These are phyloP conservation scores for Drosophila sp. DNA, from an alignment of 1,140 invertebrate species.

Conservation along the genomic window DNA sequence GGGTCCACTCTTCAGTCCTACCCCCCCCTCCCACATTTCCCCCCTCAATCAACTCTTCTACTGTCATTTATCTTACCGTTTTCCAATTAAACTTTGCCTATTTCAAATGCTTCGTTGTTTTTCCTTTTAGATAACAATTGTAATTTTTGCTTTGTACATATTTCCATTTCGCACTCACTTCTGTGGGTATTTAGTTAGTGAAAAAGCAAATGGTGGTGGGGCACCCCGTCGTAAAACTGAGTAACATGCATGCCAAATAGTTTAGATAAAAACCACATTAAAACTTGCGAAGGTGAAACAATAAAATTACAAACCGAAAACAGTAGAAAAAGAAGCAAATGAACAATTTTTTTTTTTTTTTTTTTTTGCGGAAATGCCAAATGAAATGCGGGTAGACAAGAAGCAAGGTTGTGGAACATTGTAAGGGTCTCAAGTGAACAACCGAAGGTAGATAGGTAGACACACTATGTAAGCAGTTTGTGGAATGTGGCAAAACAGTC, in stretches of 20 bases:
- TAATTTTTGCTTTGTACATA: conserved; percentile 35
- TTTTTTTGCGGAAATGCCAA: conserved; percentile 44
- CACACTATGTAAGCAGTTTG: no score
- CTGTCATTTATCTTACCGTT: conserved; percentile 50
- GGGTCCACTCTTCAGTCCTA: neutral
- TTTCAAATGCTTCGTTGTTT: conserved; percentile 37
- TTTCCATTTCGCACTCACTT: conserved; percentile 19
- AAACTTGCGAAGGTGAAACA: conserved; percentile 2
- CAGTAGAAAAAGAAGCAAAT: neutral
- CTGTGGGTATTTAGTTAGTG: conserved; percentile 11
- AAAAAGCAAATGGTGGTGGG: neutral
- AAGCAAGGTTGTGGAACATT: conserved; percentile 13
- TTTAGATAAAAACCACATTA: conserved; percentile 62
- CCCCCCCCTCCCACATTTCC: conserved; percentile 7
- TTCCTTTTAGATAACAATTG: conserved; percentile 53
- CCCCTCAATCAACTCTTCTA: neutral
- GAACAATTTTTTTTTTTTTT: neutral
- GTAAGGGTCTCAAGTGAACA: conserved; percentile 2
- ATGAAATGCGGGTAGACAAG: conserved; percentile 13
- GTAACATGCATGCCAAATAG: conserved; percentile 61
- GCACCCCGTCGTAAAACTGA: conserved; percentile 25
- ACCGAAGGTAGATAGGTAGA: no score
- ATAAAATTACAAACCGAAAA: conserved; percentile 2
- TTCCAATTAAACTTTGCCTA: conserved; percentile 62
- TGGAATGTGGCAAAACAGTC: conserved; percentile 1